Evolutionary conservation across 1,140 invertebrate genomes (phyloP).

Genomic region (Lepidotrigona ventralis): DNA sequence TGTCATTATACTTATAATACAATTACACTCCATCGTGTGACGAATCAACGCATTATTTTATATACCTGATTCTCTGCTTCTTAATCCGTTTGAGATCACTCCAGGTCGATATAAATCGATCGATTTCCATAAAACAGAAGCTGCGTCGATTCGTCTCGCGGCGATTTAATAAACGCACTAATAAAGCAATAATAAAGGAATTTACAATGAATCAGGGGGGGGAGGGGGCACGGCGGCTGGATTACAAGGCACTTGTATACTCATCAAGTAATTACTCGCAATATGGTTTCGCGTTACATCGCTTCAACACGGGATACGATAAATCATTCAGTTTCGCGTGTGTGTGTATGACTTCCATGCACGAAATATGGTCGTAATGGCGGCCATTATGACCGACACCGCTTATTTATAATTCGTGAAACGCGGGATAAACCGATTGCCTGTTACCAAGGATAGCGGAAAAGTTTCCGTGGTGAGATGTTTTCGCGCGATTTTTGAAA

Average conservation of each 20-base stretch:
- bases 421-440: conserved; percentile 52
- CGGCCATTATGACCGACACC: conserved; percentile 42
- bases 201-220: conserved; percentile 45
- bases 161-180: neutral
- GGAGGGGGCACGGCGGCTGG: conserved; percentile 18
- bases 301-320: conserved; percentile 34
- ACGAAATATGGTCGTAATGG: conserved; percentile 53
- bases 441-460: neutral
- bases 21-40: no score
- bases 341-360: conserved; percentile 33
- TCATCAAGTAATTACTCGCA: conserved; percentile 59
- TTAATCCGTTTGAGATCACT: no score
- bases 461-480: neutral
- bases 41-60: no score
- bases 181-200: conserved; percentile 56
- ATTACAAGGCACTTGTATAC: conserved; percentile 56
- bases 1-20: no score
- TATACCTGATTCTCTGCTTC: no score
- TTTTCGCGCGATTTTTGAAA: neutral
- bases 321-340: conserved; percentile 49
- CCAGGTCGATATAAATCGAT: neutral
- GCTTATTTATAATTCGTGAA: conserved; percentile 51
- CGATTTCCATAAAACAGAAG: neutral
- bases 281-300: conserved; percentile 53
- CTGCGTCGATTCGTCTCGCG: conserved; percentile 11